Base-by-base conservation (phyloP, 2,888 invertebrate genomes). In the Pheosia tremula region DNA sequence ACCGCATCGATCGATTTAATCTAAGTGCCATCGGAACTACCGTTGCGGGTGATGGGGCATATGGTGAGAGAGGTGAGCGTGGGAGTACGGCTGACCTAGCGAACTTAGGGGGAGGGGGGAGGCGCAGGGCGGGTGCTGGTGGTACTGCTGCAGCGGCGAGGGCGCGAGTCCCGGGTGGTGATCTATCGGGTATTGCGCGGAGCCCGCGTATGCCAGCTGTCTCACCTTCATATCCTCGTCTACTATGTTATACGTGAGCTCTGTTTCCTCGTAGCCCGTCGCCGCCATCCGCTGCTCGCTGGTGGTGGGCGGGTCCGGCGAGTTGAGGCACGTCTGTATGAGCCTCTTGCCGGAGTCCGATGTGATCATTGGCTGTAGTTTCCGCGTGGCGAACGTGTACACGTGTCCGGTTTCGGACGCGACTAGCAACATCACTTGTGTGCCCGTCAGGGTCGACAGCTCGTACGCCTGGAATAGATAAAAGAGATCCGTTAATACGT, bases 391-490 rank as follows among this genome's bases (percentile, higher is more conserved):
- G 94, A 99, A 99, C 69, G 99, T 99, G 94, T 99, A 99, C 83
- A 99, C 99, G 94, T 99, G 99, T 60, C 99, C 99, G 36, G 99
- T 99, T 93, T 99, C 99, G 72, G 98, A 99, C 67, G 99, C 99
- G 74, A 99, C 99, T 85, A 99, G 95, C 81, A 99, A 95, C 99
- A 99, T 99, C 90, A 99, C 99, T 94, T 99, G 99, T 47, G 99
- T 99, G 60, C 99, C 99, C 72, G 99, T 99, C 89, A 99, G 93
- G 76, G 99, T 99, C 67, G 99, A 99, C 83, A 99, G 94, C 94
- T 99, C 99, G 95, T 99, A 99, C 63, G 99, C 99, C 99, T 99
- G 96, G 9, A 87, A 88, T 77, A 72, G 65, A 84, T 56, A 61
- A 68, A 61, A 37, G 38, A 59, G 9, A 6, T 11, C 6, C n/a